A percentile compares a stretch with the other conserved stretches of the same genome.
phyloP scores from a whole-genome alignment of 1,140 invertebrate genomes.

The Cataglyphis hispanica region DNA sequence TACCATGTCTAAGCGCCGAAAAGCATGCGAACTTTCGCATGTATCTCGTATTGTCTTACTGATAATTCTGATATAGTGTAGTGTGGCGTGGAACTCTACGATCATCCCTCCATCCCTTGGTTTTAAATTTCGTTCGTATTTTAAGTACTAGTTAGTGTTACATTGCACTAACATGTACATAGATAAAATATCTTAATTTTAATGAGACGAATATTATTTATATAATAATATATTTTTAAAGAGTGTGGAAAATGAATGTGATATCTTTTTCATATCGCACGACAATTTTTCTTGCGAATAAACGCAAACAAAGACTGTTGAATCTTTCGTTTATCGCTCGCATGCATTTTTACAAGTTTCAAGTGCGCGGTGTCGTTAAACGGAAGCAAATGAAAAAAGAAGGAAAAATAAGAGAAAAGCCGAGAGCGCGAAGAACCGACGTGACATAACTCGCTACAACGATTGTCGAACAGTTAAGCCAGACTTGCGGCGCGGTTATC shows the following conservation, averaged over 20 bases:
- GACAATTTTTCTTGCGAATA: constrained; percentile 10
- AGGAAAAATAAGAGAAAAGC: constrained; percentile 41
- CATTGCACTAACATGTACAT: background rate
- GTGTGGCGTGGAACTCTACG: background rate
- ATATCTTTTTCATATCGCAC: background rate
- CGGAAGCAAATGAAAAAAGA: constrained; percentile 38
- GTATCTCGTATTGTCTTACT: constrained; percentile 71
- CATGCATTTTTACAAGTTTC: constrained; percentile 22
- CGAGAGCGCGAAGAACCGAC: constrained; percentile 42
- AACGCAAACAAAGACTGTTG: background rate
- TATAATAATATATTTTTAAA: background rate
- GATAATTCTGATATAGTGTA: constrained; percentile 56
- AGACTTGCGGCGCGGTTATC: constrained; percentile 72
- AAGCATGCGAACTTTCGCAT: constrained; percentile 81
- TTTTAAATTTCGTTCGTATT: constrained; percentile 44
- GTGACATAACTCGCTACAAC: constrained; percentile 59
- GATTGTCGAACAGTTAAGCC: constrained; percentile 63
- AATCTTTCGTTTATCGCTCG: constrained; percentile 7
- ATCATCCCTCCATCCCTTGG: background rate
- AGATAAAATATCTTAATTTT: background rate
- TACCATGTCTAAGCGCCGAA: constrained; percentile 84
- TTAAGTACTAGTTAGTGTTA: constrained; percentile 4
- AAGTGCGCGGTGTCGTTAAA: constrained; percentile 7
- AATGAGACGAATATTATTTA: background rate
- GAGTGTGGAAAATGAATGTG: background rate